Evolutionary conservation across 2,888 invertebrate species (phyloP).

Genomic region (Lepidocyrtoides sp.): DNA sequence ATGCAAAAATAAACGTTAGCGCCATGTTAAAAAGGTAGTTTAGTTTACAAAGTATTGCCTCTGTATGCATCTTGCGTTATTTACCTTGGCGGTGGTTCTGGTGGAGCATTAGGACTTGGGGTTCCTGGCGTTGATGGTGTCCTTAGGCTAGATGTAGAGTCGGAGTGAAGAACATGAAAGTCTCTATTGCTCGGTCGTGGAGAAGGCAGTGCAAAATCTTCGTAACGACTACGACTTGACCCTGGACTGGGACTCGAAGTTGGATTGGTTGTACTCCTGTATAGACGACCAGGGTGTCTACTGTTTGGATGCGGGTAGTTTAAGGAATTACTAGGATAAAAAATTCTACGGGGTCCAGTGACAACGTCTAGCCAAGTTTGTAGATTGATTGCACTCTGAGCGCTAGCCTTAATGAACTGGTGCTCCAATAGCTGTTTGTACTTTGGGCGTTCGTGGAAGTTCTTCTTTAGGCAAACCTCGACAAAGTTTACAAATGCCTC

Average conservation of each 20-base stretch:
- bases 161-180: slow-evolving; percentile 83
- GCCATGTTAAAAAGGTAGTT: no score
- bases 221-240: slow-evolving; percentile 82
- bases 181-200: slow-evolving; percentile 70
- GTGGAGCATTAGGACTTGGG: slow-evolving; percentile 84
- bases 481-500: slow-evolving; percentile 96
- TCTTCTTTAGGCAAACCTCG: slow-evolving; percentile 96
- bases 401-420: slow-evolving; percentile 94
- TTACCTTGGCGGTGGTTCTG: slow-evolving; percentile 85
- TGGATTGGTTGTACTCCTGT: slow-evolving; percentile 77
- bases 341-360: slow-evolving; percentile 78
- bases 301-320: slow-evolving; percentile 77
- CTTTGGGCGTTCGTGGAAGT: slow-evolving; percentile 97
- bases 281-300: slow-evolving; percentile 78
- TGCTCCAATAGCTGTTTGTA: slow-evolving; percentile 96
- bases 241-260: slow-evolving; percentile 84
- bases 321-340: slow-evolving; percentile 79
- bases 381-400: slow-evolving; percentile 89
- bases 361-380: slow-evolving; percentile 92
- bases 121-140: slow-evolving; percentile 84
- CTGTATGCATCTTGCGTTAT: no score
- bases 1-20: not conserved
- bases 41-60: no score
- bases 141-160: slow-evolving; percentile 80
- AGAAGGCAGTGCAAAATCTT: slow-evolving; percentile 82